Evolutionary conservation across 2,888 invertebrate genomes (phyloP).

Genomic region (Hyles lineata): DNA sequence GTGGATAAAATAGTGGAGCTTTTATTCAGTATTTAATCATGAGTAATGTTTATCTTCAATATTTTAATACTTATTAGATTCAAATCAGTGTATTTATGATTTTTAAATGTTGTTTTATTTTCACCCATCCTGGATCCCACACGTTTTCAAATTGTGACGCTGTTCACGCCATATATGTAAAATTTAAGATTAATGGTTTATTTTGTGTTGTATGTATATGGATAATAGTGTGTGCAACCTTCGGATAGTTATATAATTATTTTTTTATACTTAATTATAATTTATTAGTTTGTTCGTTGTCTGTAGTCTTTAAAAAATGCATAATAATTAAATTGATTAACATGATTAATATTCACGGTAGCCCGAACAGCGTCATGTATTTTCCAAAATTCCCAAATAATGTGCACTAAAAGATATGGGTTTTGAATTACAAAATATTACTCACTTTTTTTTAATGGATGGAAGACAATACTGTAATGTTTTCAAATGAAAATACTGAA

Average conservation of each 20-base stretch:
- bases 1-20: slow-evolving; percentile 71
- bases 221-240: too few relatives aligned
- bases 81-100: slow-evolving; percentile 65
- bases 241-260: too few relatives aligned
- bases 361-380: background rate
- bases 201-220: too few relatives aligned
- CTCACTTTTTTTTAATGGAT: background rate
- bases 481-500: slow-evolving; percentile 4
- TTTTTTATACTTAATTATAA: too few relatives aligned
- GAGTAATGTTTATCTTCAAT: slow-evolving; percentile 71
- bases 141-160: slow-evolving; percentile 32
- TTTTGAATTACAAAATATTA: background rate
- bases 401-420: background rate
- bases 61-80: slow-evolving; percentile 66
- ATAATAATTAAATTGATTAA: too few relatives aligned
- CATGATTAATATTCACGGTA: too few relatives aligned
- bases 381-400: background rate
- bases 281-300: too few relatives aligned
- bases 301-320: too few relatives aligned
- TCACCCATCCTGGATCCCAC: slow-evolving; percentile 23
- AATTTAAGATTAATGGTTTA: background rate
- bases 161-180: slow-evolving; percentile 5
- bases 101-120: slow-evolving; percentile 61
- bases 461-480: background rate
- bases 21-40: slow-evolving; percentile 74